Base-by-base conservation (phyloP, 2,113 vertebrate species). In the Montifringilla adamsi region DNA sequence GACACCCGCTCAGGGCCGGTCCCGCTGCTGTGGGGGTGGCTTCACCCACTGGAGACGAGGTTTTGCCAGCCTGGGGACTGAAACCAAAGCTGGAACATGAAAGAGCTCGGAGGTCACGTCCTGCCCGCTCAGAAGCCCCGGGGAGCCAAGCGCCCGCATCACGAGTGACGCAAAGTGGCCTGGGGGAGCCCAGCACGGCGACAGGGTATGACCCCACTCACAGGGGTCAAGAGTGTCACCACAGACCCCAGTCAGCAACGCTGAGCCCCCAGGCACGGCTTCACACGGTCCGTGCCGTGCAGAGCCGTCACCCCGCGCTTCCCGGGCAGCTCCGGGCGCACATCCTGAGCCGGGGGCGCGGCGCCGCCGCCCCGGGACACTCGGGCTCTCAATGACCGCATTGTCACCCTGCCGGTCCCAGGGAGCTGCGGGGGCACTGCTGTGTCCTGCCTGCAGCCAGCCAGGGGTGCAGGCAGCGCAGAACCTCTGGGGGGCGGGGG, bases 351-450 rank as follows among this genome's bases (percentile, higher is more conserved):
- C 58, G 39, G 55, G 63, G 89, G 75, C 91, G 49, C n/a, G 90
- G 68, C 91, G 49, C n/a, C 72, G 68, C 56, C 31, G 59, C 70
- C 47, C 33, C 26, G 28, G 60, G 50, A 33, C 31, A 20, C 24
- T 18, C 15, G 17, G 30, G 56, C 56, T 78, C 89, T 97, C 95
- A 96, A 97, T 94, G 22, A 14, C 35, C 76, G 5, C 96, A 95
- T 94, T 97, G 95, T 97, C 95, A 77, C 89, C 88, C 18, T 23
- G 33, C 53, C 50, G 15, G 2, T 18, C 78, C 43, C 78, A 10
- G 39, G 17, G 41, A 4, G 4, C 12, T 5, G 58, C 18, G 3
- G 37, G 35, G 63, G 0, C 26, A 9, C 46, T 4, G 84, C 55
- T 24, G 50, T 1, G 62, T n/a, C 67, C 76, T 21, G 75, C 11